A percentile compares a stretch with the other conserved stretches of the same genome.
Evolutionary conservation across 2,113 vertebrate species (phyloP).

Genomic region (Isurus oxyrinchus): DNA sequence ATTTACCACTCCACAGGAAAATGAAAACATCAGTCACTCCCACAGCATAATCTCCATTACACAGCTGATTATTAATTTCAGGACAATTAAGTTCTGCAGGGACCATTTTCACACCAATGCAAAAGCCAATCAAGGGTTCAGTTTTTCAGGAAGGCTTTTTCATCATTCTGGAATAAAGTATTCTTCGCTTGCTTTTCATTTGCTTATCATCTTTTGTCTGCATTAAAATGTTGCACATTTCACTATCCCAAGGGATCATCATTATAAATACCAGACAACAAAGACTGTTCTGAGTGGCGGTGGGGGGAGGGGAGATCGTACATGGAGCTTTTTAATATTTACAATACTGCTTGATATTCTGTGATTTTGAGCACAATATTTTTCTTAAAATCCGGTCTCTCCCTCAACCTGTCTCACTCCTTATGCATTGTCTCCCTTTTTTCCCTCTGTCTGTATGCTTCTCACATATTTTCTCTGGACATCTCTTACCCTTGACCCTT

Average conservation of each 20-base stretch:
- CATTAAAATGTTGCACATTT: slow-evolving; percentile 33
- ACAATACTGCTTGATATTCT: not conserved
- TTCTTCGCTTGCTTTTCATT: slow-evolving; percentile 19
- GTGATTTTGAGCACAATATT: not conserved
- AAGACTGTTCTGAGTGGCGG: not conserved
- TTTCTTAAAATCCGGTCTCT: not conserved
- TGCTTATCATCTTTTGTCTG: slow-evolving; percentile 29
- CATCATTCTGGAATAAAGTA: not conserved
- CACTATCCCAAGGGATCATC: not conserved
- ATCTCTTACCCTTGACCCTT: not conserved
- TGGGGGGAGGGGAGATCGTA: not conserved
- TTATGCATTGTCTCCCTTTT: not conserved
- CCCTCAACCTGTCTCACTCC: not conserved
- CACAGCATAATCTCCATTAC: slow-evolving; percentile 32
- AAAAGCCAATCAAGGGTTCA: slow-evolving; percentile 26
- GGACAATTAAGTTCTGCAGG: slow-evolving; percentile 22
- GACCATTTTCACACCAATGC: slow-evolving; percentile 28
- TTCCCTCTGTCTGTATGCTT: not conserved
- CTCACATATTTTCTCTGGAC: not conserved
- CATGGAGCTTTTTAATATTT: not conserved
- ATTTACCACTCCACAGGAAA: not conserved
- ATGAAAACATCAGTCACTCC: not conserved
- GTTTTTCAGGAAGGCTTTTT: not conserved
- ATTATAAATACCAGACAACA: not conserved
- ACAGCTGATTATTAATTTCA: slow-evolving; percentile 30